Conservation (phyloP, 2,888 invertebrate species). For the Diogma glabrata region DNA sequence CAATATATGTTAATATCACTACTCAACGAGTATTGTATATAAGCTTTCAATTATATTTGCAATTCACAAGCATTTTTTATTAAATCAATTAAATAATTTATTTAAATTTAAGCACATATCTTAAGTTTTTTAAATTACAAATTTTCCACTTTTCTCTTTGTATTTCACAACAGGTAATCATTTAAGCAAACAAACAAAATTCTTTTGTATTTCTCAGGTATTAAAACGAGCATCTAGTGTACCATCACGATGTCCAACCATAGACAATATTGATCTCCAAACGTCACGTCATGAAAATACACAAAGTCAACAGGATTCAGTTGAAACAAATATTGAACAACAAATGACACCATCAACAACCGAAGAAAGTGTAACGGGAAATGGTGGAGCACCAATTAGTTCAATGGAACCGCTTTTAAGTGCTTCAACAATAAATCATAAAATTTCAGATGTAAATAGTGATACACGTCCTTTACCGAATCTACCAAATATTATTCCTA, state of each 20-base stretch:
- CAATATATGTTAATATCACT: too few species aligned
- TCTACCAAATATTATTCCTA: constrained; percentile 16
- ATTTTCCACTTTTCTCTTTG: too few species aligned
- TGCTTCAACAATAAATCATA: background rate
- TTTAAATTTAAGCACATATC: too few species aligned
- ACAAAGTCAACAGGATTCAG: constrained; percentile 49
- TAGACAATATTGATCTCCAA: constrained; percentile 26
- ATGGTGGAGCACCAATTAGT: background rate
- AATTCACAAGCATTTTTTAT: too few species aligned
- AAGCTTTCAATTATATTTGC: too few species aligned
- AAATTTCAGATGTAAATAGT: constrained; percentile 11
- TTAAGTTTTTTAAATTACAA: too few species aligned
- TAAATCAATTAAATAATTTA: too few species aligned
- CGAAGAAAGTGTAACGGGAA: constrained; percentile 15
- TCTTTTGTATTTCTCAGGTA: constrained; percentile 31
- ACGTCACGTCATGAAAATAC: constrained; percentile 45
- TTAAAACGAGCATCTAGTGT: constrained; percentile 61
- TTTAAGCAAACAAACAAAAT: background rate
- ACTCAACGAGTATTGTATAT: too few species aligned
- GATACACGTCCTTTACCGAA: constrained; percentile 14
- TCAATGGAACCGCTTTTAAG: constrained; percentile 4
- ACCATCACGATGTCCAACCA: constrained; percentile 40
- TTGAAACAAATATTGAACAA: constrained; percentile 33
- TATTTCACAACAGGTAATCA: too few species aligned
- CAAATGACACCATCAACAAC: constrained; percentile 16